A percentile compares a stretch with the other conserved stretches of the same genome.
These are phyloP conservation scores for Anthrax anthrax DNA, from an alignment of 2,888 invertebrate genomes.

Conservation along the genomic window DNA sequence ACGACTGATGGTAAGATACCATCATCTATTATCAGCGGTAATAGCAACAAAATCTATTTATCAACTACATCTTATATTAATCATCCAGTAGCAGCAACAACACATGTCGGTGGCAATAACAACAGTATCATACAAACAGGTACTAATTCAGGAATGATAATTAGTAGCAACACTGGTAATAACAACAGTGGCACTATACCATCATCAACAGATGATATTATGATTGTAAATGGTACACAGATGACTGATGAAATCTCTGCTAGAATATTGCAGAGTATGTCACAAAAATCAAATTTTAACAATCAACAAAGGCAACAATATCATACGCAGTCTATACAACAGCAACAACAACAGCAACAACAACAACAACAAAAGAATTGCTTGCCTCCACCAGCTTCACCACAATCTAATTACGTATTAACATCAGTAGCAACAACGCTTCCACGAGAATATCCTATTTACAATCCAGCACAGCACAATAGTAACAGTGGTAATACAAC, in stretches of 20 bases:
- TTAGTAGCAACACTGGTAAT: no score
- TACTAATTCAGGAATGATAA: no score
- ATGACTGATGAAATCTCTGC: constrained; percentile 35
- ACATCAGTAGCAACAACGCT: constrained; percentile 1
- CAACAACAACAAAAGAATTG: constrained; percentile 1
- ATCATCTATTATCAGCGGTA: no score
- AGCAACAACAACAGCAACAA: constrained; percentile 8
- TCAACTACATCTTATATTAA: no score
- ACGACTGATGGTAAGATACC: neutral
- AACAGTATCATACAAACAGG: no score
- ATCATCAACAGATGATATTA: constrained; percentile 23
- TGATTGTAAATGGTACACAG: constrained; percentile 34
- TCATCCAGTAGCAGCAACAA: no score
- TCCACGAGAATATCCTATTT: constrained; percentile 19
- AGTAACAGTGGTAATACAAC: neutral
- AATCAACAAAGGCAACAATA: constrained; percentile 20
- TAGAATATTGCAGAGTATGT: constrained; percentile 33
- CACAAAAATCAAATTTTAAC: constrained; percentile 29
- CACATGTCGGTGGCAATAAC: no score
- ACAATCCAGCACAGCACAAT: constrained; percentile 14
- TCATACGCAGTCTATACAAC: constrained; percentile 12
- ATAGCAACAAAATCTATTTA: no score
- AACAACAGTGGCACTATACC: neutral
- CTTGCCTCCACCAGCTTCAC: constrained; percentile 1
- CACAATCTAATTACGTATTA: constrained; percentile 4